Evolutionary conservation across 1,140 invertebrate species (phyloP).

Genomic region (Scaptodrosophila lebanonensis): DNA sequence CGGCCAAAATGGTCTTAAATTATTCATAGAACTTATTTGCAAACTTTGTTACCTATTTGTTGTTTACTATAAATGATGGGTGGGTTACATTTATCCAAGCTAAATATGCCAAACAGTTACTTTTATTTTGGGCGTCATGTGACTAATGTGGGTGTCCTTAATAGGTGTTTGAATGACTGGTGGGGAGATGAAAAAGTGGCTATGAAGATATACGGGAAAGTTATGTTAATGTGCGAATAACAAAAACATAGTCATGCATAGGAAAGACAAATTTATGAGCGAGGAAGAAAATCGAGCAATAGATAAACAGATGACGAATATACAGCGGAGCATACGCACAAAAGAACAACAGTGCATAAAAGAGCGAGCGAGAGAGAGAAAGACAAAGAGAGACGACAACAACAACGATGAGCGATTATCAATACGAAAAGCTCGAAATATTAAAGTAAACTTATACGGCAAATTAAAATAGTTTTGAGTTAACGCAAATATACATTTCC

Average conservation of each 20-base stretch:
- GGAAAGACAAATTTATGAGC: conserved; percentile 44
- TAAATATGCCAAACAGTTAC: conserved; percentile 16
- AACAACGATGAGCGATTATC: conserved; percentile 26
- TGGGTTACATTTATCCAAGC: conserved; percentile 68
- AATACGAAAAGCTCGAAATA: too few species aligned
- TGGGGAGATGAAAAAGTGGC: too few species aligned
- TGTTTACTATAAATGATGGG: conserved; percentile 46
- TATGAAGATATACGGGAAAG: too few species aligned
- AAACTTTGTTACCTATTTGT: conserved; percentile 21
- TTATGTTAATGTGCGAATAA: conserved; percentile 30
- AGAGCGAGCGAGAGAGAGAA: conserved; percentile 32
- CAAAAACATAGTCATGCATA: conserved; percentile 25
- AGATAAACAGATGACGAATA: conserved; percentile 31
- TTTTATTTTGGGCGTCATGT: conserved; percentile 34
- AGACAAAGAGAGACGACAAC: conserved; percentile 19
- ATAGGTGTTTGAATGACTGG: conserved; percentile 18
- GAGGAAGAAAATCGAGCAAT: conserved; percentile 41
- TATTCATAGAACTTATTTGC: too few species aligned
- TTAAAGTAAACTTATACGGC: too few species aligned
- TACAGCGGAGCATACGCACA: too few species aligned
- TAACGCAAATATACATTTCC: too few species aligned
- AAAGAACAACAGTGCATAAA: too few species aligned
- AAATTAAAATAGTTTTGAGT: too few species aligned
- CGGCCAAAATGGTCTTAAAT: too few species aligned
- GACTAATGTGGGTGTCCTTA: conserved; percentile 35